Base-by-base conservation (phyloP, 2,113 vertebrate species). In the Cyanoramphus novaezelandiae region DNA sequence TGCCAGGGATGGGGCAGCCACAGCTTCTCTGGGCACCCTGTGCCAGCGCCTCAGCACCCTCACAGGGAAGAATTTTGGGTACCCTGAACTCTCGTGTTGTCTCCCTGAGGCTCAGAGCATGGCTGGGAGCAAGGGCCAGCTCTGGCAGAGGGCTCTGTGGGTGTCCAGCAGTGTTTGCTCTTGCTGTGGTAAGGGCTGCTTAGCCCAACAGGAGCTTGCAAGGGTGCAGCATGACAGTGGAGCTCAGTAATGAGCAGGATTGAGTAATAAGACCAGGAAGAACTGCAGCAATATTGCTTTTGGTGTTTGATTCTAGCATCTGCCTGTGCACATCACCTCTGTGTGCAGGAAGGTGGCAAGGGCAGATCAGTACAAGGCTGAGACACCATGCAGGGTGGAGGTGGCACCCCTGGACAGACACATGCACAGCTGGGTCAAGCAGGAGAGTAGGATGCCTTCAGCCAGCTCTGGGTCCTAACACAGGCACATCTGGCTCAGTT, bases 341-440 rank as follows among this genome's bases (percentile, higher is more conserved):
- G 2, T 67, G 53, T 50, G 80, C 0, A 0, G n/a, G 20, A n/a
- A 25, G 44, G 10, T 5, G 18, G 9, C 0, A 3, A 49, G 77
- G 47, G 17, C 62, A 63, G 39, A 9, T 8, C 17, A 8, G 50
- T 13, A 4, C 50, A 23, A 41, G 31, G 41, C 3, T 11, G 27
- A 27, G 75, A 24, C 16, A 17, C 46, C 14, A 17, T 27, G 55
- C 60, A 9, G 23, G n/a, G 65, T 14, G 20, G 57, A 17, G 74
- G 63, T 50, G 81, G 23, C 68, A 74, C 0, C 33, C 13, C 15
- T 31, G 43, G 7, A 2, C 49, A 57, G 84, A 23, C 19, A 8
- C 69, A 14, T 1, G 0, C 8, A 55, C 74, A 39, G 41, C 27
- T 72, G 43, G 50, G 11, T 16, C 10, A 14, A 6, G 31, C 67